phyloP scores from a whole-genome alignment of 64 coral and sea anemone genomes.

The Astreopora myriophthalma region DNA sequence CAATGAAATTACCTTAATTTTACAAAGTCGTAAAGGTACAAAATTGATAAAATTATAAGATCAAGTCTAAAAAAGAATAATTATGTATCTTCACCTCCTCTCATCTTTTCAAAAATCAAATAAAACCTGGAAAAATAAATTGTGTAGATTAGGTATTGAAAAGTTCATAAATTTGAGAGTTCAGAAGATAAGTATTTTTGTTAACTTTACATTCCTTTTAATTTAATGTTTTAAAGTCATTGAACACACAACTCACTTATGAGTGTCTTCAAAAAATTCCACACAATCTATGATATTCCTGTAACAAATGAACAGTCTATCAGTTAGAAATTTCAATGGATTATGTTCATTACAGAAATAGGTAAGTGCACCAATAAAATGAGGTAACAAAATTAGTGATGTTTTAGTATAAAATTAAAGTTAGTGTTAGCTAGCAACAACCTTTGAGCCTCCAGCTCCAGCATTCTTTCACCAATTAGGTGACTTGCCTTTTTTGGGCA shows the following conservation, averaged over 20 bases:
- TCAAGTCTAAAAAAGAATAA: not conserved
- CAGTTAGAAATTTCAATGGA: not conserved
- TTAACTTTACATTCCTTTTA: not conserved
- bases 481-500: too few species aligned
- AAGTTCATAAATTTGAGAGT: not conserved
- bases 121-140: slow-evolving; percentile 80
- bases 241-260: slow-evolving; percentile 20
- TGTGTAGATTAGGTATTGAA: not conserved
- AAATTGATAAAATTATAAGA: not conserved
- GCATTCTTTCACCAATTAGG: too few species aligned
- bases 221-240: not conserved
- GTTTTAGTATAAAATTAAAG: too few species aligned
- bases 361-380: not conserved
- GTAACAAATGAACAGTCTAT: not conserved
- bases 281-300: slow-evolving; percentile 91
- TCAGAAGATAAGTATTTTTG: not conserved
- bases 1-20: too few species aligned
- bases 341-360: not conserved
- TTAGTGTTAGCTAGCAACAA: too few species aligned
- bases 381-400: too few species aligned
- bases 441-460: too few species aligned
- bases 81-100: slow-evolving; percentile 68
- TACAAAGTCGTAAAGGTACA: too few species aligned
- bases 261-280: slow-evolving; percentile 91
- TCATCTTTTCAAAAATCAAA: slow-evolving; percentile 92